These are phyloP conservation scores for Coenonympha arcania DNA, from an alignment of 2,888 invertebrate species.

Conservation along the genomic window DNA sequence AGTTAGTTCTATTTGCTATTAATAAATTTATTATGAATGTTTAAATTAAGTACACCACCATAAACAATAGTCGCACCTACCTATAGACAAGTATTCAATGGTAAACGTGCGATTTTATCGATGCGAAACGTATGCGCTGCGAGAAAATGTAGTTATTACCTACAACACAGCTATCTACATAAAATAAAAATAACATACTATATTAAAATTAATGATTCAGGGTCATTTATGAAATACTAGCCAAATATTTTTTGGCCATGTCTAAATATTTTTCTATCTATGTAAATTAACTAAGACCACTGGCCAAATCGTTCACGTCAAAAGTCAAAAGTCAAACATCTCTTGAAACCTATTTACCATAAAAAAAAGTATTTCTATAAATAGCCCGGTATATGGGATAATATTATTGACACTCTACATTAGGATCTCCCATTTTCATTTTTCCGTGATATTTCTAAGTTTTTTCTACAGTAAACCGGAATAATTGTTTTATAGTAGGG, in stretches of 20 bases:
- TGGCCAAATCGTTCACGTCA: too few relatives aligned
- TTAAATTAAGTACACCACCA: not conserved
- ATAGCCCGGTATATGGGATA: not conserved
- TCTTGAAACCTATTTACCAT: too few relatives aligned
- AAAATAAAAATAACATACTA: not conserved
- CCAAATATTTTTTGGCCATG: not conserved
- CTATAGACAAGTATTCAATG: not conserved
- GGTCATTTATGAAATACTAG: not conserved
- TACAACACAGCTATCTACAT: not conserved
- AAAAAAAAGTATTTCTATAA: not conserved
- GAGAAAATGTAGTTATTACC: constrained; percentile 3
- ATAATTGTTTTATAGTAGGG: constrained; percentile 6
- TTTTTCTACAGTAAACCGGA: constrained; percentile 2
- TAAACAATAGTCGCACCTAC: not conserved
- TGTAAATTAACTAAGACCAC: not conserved
- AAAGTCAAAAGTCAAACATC: too few relatives aligned
- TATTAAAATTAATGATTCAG: not conserved
- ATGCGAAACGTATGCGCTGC: not conserved
- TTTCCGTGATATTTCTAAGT: not conserved
- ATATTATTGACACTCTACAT: too few relatives aligned
- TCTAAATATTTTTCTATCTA: not conserved
- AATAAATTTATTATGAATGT: not conserved
- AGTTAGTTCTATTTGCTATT: not conserved
- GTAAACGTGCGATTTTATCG: not conserved
- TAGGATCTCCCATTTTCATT: too few relatives aligned